phyloP scores from a whole-genome alignment of 23 tunicate genomes.

The Halocynthia aurantium region DNA sequence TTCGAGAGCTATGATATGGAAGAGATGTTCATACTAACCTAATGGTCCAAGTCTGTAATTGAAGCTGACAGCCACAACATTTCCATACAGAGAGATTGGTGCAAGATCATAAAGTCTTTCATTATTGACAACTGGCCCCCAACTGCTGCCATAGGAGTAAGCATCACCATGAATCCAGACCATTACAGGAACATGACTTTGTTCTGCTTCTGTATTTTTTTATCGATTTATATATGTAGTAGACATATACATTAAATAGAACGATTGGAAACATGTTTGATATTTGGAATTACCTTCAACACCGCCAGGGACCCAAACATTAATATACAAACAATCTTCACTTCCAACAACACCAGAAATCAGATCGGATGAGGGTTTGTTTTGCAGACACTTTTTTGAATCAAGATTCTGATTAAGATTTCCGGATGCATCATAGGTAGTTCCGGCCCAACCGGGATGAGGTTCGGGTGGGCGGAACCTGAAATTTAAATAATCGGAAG shows the following conservation, averaged over 20 bases:
- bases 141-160: slow-evolving; percentile 26
- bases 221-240: background rate
- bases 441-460: slow-evolving; percentile 38
- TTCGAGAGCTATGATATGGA: background rate
- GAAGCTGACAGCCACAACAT: slow-evolving; percentile 33
- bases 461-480: slow-evolving; percentile 47
- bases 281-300: slow-evolving; percentile 34
- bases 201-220: slow-evolving; percentile 25
- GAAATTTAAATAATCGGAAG: background rate
- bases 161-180: slow-evolving; percentile 77
- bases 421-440: slow-evolving; percentile 38
- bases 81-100: slow-evolving; percentile 26
- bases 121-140: slow-evolving; percentile 51
- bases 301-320: slow-evolving; percentile 62
- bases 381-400: slow-evolving; percentile 42
- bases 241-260: background rate
- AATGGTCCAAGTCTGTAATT: slow-evolving; percentile 67
- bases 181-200: slow-evolving; percentile 51
- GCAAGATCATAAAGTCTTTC: slow-evolving; percentile 62
- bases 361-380: slow-evolving; percentile 19
- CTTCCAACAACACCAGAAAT: slow-evolving; percentile 30
- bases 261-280: background rate
- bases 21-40: slow-evolving; percentile 20
- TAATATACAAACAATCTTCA: slow-evolving; percentile 54
- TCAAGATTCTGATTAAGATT: slow-evolving; percentile 19